phyloP scores from a whole-genome alignment of 2,113 vertebrate genomes.

The Rafetus swinhoei region DNA sequence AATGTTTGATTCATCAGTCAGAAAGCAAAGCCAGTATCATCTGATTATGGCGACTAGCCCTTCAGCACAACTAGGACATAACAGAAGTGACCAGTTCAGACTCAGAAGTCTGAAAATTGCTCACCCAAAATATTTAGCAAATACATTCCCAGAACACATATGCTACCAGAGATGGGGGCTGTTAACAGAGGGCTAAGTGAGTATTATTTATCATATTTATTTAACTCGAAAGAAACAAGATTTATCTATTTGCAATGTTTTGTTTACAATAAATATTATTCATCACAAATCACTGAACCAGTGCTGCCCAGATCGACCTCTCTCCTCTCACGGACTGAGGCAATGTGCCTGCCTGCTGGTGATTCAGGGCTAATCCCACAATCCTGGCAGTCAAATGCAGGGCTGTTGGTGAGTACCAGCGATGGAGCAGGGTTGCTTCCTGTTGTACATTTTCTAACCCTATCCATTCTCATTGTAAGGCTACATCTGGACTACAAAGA shows the following conservation, averaged over 20 bases:
- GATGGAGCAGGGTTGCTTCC: neutral
- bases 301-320: neutral
- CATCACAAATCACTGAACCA: neutral
- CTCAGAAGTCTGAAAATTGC: neutral
- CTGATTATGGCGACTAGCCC: neutral
- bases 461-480: neutral
- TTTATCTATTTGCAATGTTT: too few species aligned
- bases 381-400: neutral
- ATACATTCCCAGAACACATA: neutral
- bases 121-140: constrained; percentile 33
- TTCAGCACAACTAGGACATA: constrained; percentile 53
- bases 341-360: neutral
- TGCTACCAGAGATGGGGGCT: constrained; percentile 47
- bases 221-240: too few species aligned
- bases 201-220: too few species aligned
- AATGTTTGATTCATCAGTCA: neutral
- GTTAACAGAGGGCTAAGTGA: constrained; percentile 56
- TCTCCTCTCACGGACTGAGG: neutral
- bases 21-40: neutral
- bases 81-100: neutral
- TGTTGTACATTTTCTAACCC: neutral
- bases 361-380: neutral
- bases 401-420: neutral
- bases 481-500: too few species aligned
- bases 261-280: constrained; percentile 42